Percentiles rank a stretch among this genome's conserved stretches.
These are phyloP conservation scores for Helicoverpa assulta DNA, from an alignment of 2,888 invertebrate genomes.

Conservation along the genomic window DNA sequence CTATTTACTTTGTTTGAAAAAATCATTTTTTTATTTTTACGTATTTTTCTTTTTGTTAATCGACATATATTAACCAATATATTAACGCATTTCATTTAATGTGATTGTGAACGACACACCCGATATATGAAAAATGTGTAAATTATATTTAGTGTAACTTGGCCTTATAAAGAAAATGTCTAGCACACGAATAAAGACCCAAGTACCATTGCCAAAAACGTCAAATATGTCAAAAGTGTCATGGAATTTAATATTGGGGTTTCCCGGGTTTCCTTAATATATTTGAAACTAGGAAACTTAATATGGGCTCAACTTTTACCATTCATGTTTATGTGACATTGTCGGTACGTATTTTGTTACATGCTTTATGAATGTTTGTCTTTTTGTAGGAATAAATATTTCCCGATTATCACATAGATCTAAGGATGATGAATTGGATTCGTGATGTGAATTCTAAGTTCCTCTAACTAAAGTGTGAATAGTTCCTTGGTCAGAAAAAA, in stretches of 20 bases:
- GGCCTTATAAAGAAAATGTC: no score
- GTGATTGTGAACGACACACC: no score
- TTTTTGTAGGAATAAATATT: conserved; percentile 31
- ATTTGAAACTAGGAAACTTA: conserved; percentile 4
- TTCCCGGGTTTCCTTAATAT: not conserved
- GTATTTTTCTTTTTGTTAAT: no score
- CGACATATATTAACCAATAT: no score
- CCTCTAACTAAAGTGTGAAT: not conserved
- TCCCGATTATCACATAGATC: conserved; percentile 29
- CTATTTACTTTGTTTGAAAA: no score
- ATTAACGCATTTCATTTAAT: no score
- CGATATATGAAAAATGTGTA: no score
- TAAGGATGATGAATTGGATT: conserved; percentile 41
- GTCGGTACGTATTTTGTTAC: conserved; percentile 3
- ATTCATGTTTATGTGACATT: conserved; percentile 23
- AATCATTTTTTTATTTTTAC: no score
- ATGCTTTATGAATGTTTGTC: conserved; percentile 20
- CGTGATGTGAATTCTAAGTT: conserved; percentile 45
- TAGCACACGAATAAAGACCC: no score
- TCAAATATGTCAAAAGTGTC: not conserved
- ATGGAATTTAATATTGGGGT: not conserved
- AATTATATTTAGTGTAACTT: no score
- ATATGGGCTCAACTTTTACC: conserved; percentile 6
- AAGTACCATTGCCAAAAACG: no score
- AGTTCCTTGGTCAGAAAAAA: no score